Base-by-base conservation (phyloP, 2,113 vertebrate genomes). In the Eurystomus gularis region DNA sequence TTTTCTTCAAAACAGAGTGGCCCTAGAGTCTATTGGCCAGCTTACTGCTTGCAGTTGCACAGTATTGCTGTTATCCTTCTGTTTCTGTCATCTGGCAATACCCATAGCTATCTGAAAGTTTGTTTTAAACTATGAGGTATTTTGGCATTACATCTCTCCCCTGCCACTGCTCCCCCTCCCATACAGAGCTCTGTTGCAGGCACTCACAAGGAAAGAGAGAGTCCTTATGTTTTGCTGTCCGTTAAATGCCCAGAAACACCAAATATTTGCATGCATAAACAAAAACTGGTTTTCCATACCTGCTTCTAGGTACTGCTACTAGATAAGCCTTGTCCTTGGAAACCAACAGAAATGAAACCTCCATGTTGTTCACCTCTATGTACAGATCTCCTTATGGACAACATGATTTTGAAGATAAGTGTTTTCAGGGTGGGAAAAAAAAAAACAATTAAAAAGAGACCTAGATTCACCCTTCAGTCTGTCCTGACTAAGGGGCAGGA, bases 131-230 rank as follows among this genome's bases (percentile, higher is more conserved):
- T 3, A 2, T 1, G 25, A 66, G 44, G 25, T 72, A 39, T 91
- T 93, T 82, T 76, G 69, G 85, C 72, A 68, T 42, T 49, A 5
- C 48, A 76, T 62, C 69, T 44, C 48, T 7, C 33, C 24, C 33
- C 44, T 2, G 9, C 44, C 61, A 31, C 26, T 10, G 7, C 29
- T 49, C 20, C 25, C 55, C 10, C 64, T 90, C 44, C 25, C 21
- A 9, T 2, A n/a, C 0, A 1, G 11, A 54, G 42, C 11, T 79
- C 26, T 76, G 79, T 19, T 0, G 0, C 3, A 3, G 71, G 18
- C 44, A 48, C 58, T 65, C 44, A 31, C 25, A 28, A 40, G 77
- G 64, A 70, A 81, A 96, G 60, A 91, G 64, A 78, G 39, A 21
- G 26, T 52, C 6, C 0, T 37, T 70, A 24, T 75, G n/a, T 49